Conservation (phyloP, 2,113 vertebrate species). For the Malurus elegans region DNA sequence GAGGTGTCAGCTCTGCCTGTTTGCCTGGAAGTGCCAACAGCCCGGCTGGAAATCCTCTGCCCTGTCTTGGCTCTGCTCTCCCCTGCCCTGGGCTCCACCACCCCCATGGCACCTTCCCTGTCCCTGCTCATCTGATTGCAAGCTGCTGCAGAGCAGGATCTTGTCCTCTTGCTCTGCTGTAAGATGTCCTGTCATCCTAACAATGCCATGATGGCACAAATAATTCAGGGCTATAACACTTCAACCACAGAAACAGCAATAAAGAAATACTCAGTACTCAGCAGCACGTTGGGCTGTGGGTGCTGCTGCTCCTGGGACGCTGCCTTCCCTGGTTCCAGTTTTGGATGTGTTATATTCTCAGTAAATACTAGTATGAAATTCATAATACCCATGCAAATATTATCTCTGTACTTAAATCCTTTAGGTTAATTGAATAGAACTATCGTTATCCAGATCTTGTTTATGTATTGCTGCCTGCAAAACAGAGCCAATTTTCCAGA, state of each 20-base stretch:
- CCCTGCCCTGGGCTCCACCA: fast-evolving
- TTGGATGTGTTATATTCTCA: background rate
- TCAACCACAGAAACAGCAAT: background rate
- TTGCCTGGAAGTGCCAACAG: background rate
- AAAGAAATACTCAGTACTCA: background rate
- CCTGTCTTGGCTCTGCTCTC: background rate
- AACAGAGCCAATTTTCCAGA: constrained; percentile 19
- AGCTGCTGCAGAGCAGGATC: background rate
- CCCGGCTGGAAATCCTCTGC: background rate
- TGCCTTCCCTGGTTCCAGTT: background rate
- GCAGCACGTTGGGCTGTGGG: fast-evolving
- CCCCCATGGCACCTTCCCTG: background rate
- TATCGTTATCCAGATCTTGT: constrained; percentile 9
- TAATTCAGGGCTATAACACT: background rate
- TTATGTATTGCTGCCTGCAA: constrained; percentile 28
- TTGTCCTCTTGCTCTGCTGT: background rate
- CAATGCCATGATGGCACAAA: background rate
- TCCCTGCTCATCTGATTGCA: background rate
- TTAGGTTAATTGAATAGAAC: constrained; percentile 23
- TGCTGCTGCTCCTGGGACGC: background rate
- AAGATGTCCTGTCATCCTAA: background rate
- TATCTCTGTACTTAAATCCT: constrained; percentile 11
- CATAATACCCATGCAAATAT: constrained; percentile 14
- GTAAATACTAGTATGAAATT: background rate
- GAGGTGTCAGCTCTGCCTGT: background rate